Conservation (phyloP, 2,113 vertebrate species). For the Chamaetylas fuelleborni region DNA sequence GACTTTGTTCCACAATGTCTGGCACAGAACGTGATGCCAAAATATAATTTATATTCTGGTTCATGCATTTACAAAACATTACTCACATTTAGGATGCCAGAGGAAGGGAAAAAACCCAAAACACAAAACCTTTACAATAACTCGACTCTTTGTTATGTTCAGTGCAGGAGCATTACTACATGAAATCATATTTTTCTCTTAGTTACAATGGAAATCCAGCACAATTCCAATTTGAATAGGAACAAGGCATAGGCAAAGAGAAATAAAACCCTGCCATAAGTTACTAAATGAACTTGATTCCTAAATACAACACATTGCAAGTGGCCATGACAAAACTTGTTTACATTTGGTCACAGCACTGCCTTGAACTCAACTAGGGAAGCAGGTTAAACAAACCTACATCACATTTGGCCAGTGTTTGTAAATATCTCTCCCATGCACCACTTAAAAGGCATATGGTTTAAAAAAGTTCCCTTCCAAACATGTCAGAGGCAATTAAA, state of each 20-base stretch:
- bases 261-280: not conserved
- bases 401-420: constrained; percentile 17
- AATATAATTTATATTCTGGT: not conserved
- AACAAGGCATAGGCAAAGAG: not conserved
- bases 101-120: not conserved
- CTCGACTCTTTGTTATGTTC: not conserved
- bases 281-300: not conserved
- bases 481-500: constrained; percentile 18
- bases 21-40: not conserved
- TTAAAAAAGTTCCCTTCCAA: constrained; percentile 15
- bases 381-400: constrained; percentile 28
- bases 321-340: not conserved
- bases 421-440: constrained; percentile 9
- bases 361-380: not conserved
- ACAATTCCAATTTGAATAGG: not conserved
- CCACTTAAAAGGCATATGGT: constrained; percentile 1
- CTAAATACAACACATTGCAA: constrained; percentile 3
- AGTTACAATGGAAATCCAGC: not conserved
- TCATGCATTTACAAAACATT: not conserved
- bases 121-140: not conserved
- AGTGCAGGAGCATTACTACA: not conserved
- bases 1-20: not conserved
- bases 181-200: not conserved
- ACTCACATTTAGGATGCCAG: not conserved
- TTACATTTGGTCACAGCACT: constrained; percentile 25